These are phyloP conservation scores for Oophaga pumilio DNA, from an alignment of 2,113 vertebrate species.

Conservation along the genomic window DNA sequence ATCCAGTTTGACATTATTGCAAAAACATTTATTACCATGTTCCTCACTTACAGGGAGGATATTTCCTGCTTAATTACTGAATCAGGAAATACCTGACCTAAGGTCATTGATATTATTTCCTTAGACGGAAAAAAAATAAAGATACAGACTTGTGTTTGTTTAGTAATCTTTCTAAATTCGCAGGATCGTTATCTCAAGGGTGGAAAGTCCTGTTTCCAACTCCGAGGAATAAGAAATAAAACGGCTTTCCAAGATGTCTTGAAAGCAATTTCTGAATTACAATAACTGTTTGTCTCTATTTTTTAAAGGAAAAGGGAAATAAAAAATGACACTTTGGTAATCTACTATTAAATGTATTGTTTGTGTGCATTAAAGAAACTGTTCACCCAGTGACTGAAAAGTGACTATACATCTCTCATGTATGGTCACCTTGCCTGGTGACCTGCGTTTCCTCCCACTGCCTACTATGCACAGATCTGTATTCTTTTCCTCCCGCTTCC, in stretches of 20 bases:
- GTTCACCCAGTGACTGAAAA: no score
- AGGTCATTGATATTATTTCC: slow-evolving; percentile 58
- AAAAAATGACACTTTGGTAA: background rate
- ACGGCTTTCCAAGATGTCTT: slow-evolving; percentile 4
- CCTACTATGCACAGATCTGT: no score
- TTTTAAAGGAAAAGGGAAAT: background rate
- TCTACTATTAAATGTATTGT: background rate
- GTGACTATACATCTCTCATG: no score
- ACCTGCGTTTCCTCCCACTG: no score
- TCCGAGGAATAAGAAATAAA: slow-evolving; percentile 5
- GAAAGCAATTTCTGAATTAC: background rate
- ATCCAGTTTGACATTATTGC: slow-evolving; percentile 38
- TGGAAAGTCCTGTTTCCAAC: slow-evolving; percentile 38
- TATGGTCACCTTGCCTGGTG: no score
- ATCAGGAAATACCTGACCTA: slow-evolving; percentile 58
- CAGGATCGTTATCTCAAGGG: slow-evolving; percentile 48
- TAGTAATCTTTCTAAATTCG: slow-evolving; percentile 41
- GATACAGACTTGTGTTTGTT: slow-evolving; percentile 54
- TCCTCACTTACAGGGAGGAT: slow-evolving; percentile 56
- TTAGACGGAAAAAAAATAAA: slow-evolving; percentile 55
- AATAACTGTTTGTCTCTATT: background rate
- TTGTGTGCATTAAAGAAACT: background rate
- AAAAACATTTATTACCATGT: slow-evolving; percentile 54
- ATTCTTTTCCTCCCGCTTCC: no score
- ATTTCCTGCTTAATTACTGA: slow-evolving; percentile 59